phyloP scores from a whole-genome alignment of 1,140 invertebrate genomes.

The Dinothrombium tinctorium region DNA sequence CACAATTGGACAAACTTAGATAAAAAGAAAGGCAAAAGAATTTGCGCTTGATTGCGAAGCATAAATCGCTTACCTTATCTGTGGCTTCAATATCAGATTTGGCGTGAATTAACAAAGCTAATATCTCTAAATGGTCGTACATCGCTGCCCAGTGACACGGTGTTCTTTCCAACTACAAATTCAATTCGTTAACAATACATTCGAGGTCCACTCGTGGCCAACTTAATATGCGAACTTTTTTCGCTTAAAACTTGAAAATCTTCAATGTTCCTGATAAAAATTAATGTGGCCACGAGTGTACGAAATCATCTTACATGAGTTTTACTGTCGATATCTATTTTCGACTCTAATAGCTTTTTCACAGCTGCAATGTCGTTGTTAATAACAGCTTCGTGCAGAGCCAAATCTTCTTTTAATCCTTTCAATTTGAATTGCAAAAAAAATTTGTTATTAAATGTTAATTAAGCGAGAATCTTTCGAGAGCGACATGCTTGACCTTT shows the following conservation, averaged over 20 bases:
- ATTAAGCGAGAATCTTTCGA: no score
- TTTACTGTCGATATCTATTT: constrained; percentile 21
- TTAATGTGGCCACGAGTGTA: background rate
- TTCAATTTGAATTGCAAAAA: no score
- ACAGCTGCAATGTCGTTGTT: constrained; percentile 20
- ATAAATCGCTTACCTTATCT: constrained; percentile 35
- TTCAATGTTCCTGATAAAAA: background rate
- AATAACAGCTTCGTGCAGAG: constrained; percentile 22
- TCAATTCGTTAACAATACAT: background rate
- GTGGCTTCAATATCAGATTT: constrained; percentile 47
- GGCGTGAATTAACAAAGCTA: constrained; percentile 39
- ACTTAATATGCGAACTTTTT: no score
- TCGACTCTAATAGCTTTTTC: constrained; percentile 17
- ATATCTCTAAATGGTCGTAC: constrained; percentile 41
- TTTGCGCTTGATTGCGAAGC: background rate
- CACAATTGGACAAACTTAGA: no score
- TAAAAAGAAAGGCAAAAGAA: background rate
- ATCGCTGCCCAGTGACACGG: constrained; percentile 52
- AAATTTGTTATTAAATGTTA: no score
- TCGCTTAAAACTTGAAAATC: background rate
- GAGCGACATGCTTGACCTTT: no score
- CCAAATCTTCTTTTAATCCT: constrained; percentile 17
- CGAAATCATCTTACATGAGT: constrained; percentile 20
- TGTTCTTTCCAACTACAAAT: constrained; percentile 39
- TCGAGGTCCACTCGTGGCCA: background rate